Evolutionary conservation across 2,888 invertebrate species (phyloP), one percentile per base, ranked within the genome.

Genomic region (Agrochola lota): DNA sequence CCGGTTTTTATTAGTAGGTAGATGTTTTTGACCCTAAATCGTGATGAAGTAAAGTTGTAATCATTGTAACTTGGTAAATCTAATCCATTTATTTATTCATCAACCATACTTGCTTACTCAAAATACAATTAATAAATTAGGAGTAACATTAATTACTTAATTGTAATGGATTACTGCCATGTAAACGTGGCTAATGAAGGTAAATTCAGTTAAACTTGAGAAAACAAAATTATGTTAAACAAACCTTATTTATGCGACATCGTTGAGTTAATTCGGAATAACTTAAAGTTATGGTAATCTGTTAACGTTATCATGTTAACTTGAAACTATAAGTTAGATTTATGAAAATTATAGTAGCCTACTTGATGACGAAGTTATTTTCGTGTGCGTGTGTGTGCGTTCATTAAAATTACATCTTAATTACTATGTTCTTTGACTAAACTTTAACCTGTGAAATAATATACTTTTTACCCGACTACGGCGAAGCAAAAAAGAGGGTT

Each of bases 201-300:
- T 57, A 84, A 84, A 87, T 80, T 80, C n/a, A 73, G 69, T 84
- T 84, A 67, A 84, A 78, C 71, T 84, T 84, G 71, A 78, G 87
- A 84, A 62, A 84, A 84, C 85, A 70, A 72, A 87, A 87, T 84
- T 87, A 79, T 84, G 87, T 87, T 80, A 80, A 80, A 43, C 81
- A 71, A 84, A 71, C 69, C 63, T 74, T 84, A 84, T 84, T 84
- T 87, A 84, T 87, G 70, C 80, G 66, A 74, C 87, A 71, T 67
- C 66, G 84, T 74, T 72, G 40, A 72, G 84, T 87, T 75, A 75
- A 80, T 80, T 70, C 40, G 23, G 71, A 71, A 87, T 84, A 84
- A 87, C 57, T 84, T 87, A 40, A 86, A 84, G 74, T 84, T 75
- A 84, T 79, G 66, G 62, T 87, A 84, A 87, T 80, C 59, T 72